Conservation (phyloP, 1,140 invertebrate genomes). For the Steinernema khuongi region DNA sequence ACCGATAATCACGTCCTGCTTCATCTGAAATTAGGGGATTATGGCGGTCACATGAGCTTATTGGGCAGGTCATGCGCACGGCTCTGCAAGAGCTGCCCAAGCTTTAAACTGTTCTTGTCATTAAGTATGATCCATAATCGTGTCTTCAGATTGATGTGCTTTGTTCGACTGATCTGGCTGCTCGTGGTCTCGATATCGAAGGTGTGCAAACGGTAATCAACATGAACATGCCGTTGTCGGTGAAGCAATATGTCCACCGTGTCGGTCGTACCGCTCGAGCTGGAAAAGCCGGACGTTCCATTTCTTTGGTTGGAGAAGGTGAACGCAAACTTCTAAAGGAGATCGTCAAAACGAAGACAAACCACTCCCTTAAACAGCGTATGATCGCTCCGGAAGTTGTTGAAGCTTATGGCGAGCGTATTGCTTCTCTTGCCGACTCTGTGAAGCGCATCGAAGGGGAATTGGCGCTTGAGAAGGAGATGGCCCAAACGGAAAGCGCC, state of each 20-base stretch:
- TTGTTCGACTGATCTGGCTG: slow-evolving; percentile 90
- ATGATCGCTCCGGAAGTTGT: slow-evolving; percentile 80
- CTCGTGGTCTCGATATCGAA: slow-evolving; percentile 88
- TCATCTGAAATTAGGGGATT: no score
- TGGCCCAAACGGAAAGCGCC: slow-evolving; percentile 78
- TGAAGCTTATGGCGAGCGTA: slow-evolving; percentile 74
- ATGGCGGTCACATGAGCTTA: no score
- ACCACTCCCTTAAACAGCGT: slow-evolving; percentile 73
- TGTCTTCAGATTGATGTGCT: slow-evolving; percentile 82
- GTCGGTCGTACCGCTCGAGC: slow-evolving; percentile 90
- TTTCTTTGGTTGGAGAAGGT: slow-evolving; percentile 84
- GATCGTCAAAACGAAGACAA: slow-evolving; percentile 71
- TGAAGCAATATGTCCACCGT: slow-evolving; percentile 91
- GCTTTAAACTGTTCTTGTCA: no score
- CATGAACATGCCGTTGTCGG: slow-evolving; percentile 83
- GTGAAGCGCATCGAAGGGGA: slow-evolving; percentile 75
- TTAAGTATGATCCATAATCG: slow-evolving; percentile 76
- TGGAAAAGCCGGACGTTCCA: slow-evolving; percentile 68
- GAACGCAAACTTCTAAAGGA: slow-evolving; percentile 84
- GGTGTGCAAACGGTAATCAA: slow-evolving; percentile 95
- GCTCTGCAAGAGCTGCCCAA: no score
- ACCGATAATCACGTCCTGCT: no score
- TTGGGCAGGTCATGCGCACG: no score
- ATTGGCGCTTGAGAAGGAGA: slow-evolving; percentile 75
- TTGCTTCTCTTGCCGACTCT: slow-evolving; percentile 71